Evolutionary conservation across 2,888 invertebrate species (phyloP).

Genomic region (Oligia strigilis): DNA sequence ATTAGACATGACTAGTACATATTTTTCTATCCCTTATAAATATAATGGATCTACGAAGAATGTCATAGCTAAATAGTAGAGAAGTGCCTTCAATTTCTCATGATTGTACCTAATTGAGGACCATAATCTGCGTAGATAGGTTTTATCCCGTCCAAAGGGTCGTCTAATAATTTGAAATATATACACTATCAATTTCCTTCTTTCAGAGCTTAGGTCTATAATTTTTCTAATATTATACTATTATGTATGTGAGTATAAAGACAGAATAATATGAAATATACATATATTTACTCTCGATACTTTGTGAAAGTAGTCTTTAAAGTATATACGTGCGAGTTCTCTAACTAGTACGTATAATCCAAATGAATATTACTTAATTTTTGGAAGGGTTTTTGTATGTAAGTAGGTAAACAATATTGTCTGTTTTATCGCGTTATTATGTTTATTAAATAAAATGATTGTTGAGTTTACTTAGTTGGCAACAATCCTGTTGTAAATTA

Average conservation of each 20-base stretch:
- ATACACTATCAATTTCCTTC: slow-evolving; percentile 42
- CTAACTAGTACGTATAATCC: neutral
- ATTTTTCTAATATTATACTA: slow-evolving; percentile 5
- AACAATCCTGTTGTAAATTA: neutral
- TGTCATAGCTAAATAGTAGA: slow-evolving; percentile 10
- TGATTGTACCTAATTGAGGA: slow-evolving; percentile 17
- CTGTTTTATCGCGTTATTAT: neutral
- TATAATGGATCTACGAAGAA: slow-evolving; percentile 3
- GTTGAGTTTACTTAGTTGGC: no score
- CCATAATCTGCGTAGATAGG: slow-evolving; percentile 37
- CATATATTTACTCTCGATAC: neutral
- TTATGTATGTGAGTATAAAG: neutral
- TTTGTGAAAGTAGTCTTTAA: neutral
- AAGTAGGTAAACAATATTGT: neutral
- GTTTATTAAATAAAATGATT: neutral
- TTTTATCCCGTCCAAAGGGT: slow-evolving; percentile 29
- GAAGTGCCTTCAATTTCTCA: slow-evolving; percentile 35
- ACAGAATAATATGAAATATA: neutral
- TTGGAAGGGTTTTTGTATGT: neutral
- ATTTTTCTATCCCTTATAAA: slow-evolving; percentile 1
- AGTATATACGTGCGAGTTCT: neutral
- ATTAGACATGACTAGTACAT: neutral
- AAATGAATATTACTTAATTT: neutral
- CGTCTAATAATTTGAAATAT: slow-evolving; percentile 48
- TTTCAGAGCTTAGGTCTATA: slow-evolving; percentile 1